These are phyloP conservation scores for Poeciliopsis paucimaculata DNA, from an alignment of 2,797 vertebrate species.

Conservation along the genomic window DNA sequence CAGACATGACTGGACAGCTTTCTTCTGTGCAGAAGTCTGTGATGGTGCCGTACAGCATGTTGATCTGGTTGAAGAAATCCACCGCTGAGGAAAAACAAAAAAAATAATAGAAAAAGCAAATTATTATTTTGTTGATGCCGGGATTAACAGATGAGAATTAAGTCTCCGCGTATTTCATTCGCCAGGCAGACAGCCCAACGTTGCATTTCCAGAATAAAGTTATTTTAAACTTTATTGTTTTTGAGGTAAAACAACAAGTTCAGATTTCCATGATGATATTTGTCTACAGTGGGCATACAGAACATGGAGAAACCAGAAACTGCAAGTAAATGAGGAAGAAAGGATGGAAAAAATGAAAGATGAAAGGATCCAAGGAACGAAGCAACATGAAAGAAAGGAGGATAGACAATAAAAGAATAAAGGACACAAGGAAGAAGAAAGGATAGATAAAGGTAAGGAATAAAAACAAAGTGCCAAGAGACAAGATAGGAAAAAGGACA, in stretches of 20 bases:
- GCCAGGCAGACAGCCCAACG: neutral
- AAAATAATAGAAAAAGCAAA: neutral
- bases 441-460: neutral
- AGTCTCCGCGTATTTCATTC: neutral
- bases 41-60: constrained; percentile 98
- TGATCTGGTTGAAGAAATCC: constrained; percentile 99
- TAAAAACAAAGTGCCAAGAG: neutral
- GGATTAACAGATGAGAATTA: neutral
- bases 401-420: neutral
- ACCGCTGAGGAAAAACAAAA: constrained; percentile 82
- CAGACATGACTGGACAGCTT: constrained; percentile 96
- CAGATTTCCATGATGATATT: neutral
- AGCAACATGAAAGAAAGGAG: neutral
- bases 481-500: neutral
- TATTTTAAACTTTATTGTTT: neutral
- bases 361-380: too few relatives aligned
- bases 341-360: neutral
- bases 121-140: neutral
- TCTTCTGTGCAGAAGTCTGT: constrained; percentile 97
- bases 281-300: neutral
- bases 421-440: neutral
- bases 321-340: neutral
- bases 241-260: neutral
- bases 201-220: neutral
- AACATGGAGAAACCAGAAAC: neutral